A percentile compares a stretch with the other conserved stretches of the same genome.
Conservation (phyloP, 2,113 vertebrate species). For the Dasyurus viverrinus region DNA sequence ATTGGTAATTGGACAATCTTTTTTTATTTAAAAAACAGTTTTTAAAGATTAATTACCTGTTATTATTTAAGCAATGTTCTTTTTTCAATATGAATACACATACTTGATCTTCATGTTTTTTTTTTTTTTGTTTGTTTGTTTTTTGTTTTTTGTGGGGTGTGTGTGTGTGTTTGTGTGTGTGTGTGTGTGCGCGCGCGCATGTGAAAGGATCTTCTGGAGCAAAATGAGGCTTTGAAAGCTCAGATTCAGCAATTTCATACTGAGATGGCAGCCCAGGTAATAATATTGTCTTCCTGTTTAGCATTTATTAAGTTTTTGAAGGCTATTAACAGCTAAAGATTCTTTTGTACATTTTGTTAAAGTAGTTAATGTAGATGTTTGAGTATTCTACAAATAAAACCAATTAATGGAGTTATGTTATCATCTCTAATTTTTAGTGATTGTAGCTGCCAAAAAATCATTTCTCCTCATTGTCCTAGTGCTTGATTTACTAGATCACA, state of each 20-base stretch:
- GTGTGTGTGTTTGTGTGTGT: no score
- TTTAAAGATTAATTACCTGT: neutral
- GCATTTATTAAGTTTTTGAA: constrained; percentile 43
- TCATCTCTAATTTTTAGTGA: neutral
- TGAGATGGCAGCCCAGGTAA: constrained; percentile 94
- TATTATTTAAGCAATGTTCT: neutral
- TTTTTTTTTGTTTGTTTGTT: neutral
- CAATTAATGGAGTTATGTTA: neutral
- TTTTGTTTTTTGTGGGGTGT: constrained; percentile 25
- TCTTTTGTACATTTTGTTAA: neutral
- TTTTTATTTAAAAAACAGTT: neutral
- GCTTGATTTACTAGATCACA: neutral
- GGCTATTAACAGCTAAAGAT: constrained; percentile 43
- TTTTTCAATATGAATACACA: constrained; percentile 49
- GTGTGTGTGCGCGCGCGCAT: neutral
- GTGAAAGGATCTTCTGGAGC: constrained; percentile 93
- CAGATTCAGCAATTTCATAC: constrained; percentile 94
- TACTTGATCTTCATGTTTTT: constrained; percentile 65
- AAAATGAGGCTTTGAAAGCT: constrained; percentile 93
- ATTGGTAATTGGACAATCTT: no score
- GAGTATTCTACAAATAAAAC: neutral
- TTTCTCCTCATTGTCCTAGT: neutral
- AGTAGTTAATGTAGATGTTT: neutral
- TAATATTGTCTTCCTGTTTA: constrained; percentile 51
- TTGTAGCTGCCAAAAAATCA: neutral